Percentiles rank a stretch among this genome's conserved stretches.
phyloP scores from a whole-genome alignment of 1,140 invertebrate genomes.

The Bombus vancouverensis region DNA sequence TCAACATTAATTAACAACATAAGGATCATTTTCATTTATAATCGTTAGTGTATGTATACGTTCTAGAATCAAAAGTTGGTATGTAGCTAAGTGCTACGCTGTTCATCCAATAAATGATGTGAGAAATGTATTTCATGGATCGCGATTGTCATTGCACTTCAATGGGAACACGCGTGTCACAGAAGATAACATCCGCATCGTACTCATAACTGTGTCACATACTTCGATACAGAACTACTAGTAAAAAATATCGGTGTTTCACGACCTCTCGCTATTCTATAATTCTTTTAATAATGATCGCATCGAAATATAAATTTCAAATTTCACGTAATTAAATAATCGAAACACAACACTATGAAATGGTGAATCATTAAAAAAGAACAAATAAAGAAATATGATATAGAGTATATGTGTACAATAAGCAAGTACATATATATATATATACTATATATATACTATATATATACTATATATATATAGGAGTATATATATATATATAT shows the following conservation, averaged over 20 bases:
- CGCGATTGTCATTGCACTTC: slow-evolving; percentile 30
- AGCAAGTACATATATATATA: background rate
- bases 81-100: background rate
- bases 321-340: background rate
- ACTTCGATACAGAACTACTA: background rate
- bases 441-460: too few species aligned
- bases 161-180: slow-evolving; percentile 13
- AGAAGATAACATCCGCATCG: slow-evolving; percentile 17
- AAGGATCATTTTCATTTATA: background rate
- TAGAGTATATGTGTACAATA: background rate
- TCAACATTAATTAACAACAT: background rate
- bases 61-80: background rate
- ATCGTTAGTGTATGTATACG: background rate
- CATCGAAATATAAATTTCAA: background rate
- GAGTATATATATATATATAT: background rate
- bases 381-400: background rate
- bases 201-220: slow-evolving; percentile 23
- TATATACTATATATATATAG: too few species aligned
- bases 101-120: background rate
- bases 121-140: slow-evolving; percentile 8
- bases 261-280: background rate
- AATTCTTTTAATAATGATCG: background rate
- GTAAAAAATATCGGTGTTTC: background rate
- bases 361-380: background rate
- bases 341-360: background rate